phyloP scores from a whole-genome alignment of 1,140 invertebrate species.

The Dendroctonus ponderosae region DNA sequence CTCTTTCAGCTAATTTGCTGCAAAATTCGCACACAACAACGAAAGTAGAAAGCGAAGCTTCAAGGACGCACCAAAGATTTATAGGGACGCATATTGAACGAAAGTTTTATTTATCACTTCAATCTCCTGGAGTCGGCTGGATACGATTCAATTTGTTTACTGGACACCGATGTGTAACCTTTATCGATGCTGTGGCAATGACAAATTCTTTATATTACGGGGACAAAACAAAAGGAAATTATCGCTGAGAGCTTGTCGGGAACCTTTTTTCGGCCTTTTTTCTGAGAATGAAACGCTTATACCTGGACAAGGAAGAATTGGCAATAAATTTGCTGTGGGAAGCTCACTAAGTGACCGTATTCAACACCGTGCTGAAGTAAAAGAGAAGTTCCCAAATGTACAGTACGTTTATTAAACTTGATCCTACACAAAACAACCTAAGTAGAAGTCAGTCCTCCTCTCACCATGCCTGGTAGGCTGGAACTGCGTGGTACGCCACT shows the following conservation, averaged over 20 bases:
- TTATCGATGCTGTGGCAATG: conserved; percentile 19
- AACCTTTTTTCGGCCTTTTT: too few species aligned
- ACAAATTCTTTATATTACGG: conserved; percentile 20
- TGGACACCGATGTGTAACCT: conserved; percentile 25
- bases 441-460: conserved; percentile 32
- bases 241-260: background rate
- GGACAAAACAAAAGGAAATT: background rate
- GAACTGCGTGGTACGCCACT: conserved; percentile 4
- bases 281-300: too few species aligned
- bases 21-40: too few species aligned
- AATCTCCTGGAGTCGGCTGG: conserved; percentile 19
- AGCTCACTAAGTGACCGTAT: too few species aligned
- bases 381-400: too few species aligned
- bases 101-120: conserved; percentile 29
- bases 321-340: too few species aligned
- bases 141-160: conserved; percentile 28
- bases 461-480: conserved; percentile 33
- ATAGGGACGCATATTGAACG: conserved; percentile 19
- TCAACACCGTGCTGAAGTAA: too few species aligned
- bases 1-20: too few species aligned
- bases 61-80: conserved; percentile 4
- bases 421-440: too few species aligned
- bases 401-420: too few species aligned
- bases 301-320: too few species aligned
- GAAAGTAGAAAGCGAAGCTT: background rate